Evolutionary conservation across 1,140 invertebrate genomes (phyloP).

Genomic region (Adoxophyes honmai): DNA sequence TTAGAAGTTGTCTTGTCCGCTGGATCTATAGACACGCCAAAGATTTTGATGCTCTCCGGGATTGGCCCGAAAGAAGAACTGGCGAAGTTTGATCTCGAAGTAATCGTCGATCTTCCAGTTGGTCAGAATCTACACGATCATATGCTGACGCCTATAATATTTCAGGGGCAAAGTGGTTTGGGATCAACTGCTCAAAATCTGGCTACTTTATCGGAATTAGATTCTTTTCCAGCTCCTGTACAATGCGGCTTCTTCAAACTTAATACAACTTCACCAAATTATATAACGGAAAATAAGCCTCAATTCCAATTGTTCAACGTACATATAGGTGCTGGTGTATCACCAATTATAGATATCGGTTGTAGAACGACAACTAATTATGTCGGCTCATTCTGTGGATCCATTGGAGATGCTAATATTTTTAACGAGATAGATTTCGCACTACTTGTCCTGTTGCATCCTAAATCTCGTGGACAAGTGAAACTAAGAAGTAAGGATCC

Average conservation of each 20-base stretch:
- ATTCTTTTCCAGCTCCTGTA: conserved; percentile 42
- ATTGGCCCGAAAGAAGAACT: conserved; percentile 80
- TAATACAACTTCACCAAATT: conserved; percentile 22
- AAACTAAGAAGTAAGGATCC: conserved; percentile 77
- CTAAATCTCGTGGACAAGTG: conserved; percentile 79
- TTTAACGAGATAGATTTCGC: conserved; percentile 58
- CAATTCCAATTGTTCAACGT: conserved; percentile 59
- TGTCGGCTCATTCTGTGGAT: conserved; percentile 81
- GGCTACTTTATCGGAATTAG: conserved; percentile 35
- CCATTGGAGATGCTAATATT: conserved; percentile 83
- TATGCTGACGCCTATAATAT: conserved; percentile 45
- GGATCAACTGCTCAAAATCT: conserved; percentile 42
- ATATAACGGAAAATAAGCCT: conserved; percentile 28
- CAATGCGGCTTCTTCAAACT: conserved; percentile 49
- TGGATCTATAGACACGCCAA: conserved; percentile 78
- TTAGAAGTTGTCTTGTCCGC: conserved; percentile 80
- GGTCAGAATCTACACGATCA: conserved; percentile 85
- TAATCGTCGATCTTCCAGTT: conserved; percentile 81
- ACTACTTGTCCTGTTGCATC: conserved; percentile 71
- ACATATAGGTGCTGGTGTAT: conserved; percentile 40
- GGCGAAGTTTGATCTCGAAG: conserved; percentile 77
- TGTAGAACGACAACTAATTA: conserved; percentile 81
- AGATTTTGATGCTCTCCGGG: conserved; percentile 81
- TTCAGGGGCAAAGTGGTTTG: conserved; percentile 44
- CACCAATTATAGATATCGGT: conserved; percentile 83